A percentile compares a stretch with the other conserved stretches of the same genome.
Conservation (phyloP, 2,888 invertebrate genomes). For the Steinernema carpocapsae region DNA sequence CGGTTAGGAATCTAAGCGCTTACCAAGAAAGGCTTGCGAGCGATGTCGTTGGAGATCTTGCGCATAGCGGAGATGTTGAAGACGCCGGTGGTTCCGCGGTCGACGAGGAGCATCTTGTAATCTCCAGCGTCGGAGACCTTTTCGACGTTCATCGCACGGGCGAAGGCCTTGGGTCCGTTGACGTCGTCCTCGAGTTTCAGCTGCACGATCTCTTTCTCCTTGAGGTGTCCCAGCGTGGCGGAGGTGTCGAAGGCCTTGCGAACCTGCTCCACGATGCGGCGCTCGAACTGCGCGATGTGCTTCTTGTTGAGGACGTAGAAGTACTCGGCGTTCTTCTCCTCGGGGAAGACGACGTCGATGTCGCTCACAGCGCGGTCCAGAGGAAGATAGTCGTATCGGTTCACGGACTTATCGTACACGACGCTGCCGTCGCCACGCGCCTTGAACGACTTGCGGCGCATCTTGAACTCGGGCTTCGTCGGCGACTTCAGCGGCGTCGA, state of each 20-base stretch:
- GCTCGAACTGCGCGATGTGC: constrained; percentile 15
- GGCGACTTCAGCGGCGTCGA: constrained; percentile 5
- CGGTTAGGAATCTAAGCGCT: too few species aligned
- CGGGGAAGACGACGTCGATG: constrained; percentile 9
- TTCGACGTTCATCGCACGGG: not conserved
- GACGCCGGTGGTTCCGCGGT: constrained; percentile 1
- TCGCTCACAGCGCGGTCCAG: not conserved
- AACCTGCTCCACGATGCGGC: constrained; percentile 7
- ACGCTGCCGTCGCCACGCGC: not conserved
- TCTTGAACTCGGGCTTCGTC: not conserved
- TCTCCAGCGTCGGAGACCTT: not conserved
- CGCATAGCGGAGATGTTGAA: constrained; percentile 14
- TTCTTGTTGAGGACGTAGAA: constrained; percentile 29
- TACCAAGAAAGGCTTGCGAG: constrained; percentile 19
- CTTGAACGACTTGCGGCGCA: constrained; percentile 23
- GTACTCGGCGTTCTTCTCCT: not conserved
- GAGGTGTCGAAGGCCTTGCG: constrained; percentile 22
- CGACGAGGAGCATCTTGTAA: constrained; percentile 18
- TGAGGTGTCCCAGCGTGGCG: not conserved
- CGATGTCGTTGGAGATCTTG: constrained; percentile 13
- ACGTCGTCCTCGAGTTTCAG: not conserved
- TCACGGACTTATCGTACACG: constrained; percentile 5
- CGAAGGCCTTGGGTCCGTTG: not conserved
- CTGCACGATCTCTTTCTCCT: constrained; percentile 15
- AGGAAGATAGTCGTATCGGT: constrained; percentile 15